Evolutionary conservation across 2,113 vertebrate genomes (phyloP).

Genomic region (Dendropsophus ebraccatus): DNA sequence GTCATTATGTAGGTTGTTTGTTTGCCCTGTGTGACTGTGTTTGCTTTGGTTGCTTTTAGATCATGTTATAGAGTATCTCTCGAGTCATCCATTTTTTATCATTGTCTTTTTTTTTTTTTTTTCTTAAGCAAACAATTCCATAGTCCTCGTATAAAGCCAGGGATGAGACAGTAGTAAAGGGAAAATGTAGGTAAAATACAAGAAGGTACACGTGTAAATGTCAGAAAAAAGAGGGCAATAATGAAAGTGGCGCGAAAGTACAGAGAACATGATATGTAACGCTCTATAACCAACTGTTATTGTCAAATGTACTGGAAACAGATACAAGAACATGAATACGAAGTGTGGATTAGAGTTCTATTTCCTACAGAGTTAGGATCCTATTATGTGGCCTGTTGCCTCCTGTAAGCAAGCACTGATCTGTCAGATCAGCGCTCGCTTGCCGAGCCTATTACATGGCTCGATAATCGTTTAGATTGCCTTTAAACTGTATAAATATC

Average conservation of each 20-base stretch:
- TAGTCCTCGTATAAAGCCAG: not conserved
- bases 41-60: constrained; percentile 22
- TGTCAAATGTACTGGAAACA: not conserved
- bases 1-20: constrained; percentile 5
- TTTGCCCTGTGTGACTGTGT: not conserved
- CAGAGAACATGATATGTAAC: too few species aligned
- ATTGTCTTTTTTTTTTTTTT: not conserved
- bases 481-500: too few species aligned
- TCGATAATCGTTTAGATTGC: too few species aligned
- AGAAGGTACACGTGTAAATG: not conserved
- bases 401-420: too few species aligned
- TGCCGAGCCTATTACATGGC: too few species aligned
- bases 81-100: constrained; percentile 24
- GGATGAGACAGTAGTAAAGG: not conserved
- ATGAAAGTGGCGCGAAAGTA: not conserved
- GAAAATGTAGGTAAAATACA: not conserved
- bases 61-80: constrained; percentile 7
- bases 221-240: not conserved
- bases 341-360: not conserved
- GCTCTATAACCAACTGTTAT: not conserved
- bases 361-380: not conserved
- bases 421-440: too few species aligned
- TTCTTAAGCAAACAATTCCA: not conserved
- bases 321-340: not conserved
- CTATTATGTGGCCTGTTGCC: too few species aligned